These are phyloP conservation scores for Lynx canadensis DNA, from an alignment of 2,113 vertebrate genomes.

Conservation along the genomic window DNA sequence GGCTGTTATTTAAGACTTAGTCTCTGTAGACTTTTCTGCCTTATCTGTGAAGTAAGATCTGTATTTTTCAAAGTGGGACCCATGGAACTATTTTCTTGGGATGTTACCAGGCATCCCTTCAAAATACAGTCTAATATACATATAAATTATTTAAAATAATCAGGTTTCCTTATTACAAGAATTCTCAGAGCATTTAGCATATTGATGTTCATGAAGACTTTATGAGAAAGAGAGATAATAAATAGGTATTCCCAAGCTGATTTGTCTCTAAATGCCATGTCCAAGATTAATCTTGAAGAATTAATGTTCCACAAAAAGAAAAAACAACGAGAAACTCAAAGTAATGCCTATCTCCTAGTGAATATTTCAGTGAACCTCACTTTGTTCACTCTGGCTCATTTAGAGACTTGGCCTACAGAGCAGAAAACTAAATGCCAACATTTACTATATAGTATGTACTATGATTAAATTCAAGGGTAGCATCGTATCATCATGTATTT, in stretches of 20 bases:
- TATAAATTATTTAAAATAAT: conserved; percentile 1
- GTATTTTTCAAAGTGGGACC: neutral
- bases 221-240: neutral
- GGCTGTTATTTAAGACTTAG: neutral
- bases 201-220: neutral
- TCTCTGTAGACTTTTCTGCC: neutral
- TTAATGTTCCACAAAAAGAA: neutral
- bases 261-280: neutral
- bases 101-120: neutral
- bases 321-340: neutral
- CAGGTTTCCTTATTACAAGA: neutral
- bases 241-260: neutral
- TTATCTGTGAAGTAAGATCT: neutral
- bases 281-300: neutral
- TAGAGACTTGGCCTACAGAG: neutral
- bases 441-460: no score
- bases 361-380: neutral
- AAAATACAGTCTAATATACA: neutral
- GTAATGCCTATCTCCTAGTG: neutral
- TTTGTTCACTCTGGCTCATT: neutral
- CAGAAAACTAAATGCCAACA: neutral
- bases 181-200: neutral
- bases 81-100: neutral
- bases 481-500: neutral
- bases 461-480: neutral